These are phyloP conservation scores for Idris sp. DNA, from an alignment of 1,140 invertebrate species.

Conservation along the genomic window DNA sequence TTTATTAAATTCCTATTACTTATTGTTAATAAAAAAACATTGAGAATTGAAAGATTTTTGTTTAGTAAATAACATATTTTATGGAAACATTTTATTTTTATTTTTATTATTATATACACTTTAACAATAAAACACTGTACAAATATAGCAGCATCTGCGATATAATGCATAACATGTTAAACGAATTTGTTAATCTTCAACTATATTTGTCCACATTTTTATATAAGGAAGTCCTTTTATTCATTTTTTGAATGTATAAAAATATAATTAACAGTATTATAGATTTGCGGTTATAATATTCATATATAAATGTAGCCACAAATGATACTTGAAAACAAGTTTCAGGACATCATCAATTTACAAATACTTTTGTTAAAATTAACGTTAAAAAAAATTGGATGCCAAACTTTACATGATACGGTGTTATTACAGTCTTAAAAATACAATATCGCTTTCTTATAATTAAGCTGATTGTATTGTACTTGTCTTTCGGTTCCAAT, in stretches of 20 bases:
- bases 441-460: conserved; percentile 1
- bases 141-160: conserved; percentile 39
- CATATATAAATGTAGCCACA: conserved; percentile 10
- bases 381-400: too few relatives aligned
- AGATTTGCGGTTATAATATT: conserved; percentile 23
- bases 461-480: conserved; percentile 10
- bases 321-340: conserved; percentile 3
- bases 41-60: too few relatives aligned
- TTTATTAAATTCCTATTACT: too few relatives aligned
- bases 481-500: background rate
- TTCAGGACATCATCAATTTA: background rate
- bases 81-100: conserved; percentile 30
- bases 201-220: conserved; percentile 18
- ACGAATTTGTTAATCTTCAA: conserved; percentile 29
- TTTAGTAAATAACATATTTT: too few relatives aligned
- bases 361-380: background rate
- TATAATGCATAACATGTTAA: conserved; percentile 20
- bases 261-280: conserved; percentile 45
- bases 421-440: conserved; percentile 5
- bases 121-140: conserved; percentile 51
- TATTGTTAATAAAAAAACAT: too few relatives aligned
- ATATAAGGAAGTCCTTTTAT: conserved; percentile 30
- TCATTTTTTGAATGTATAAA: conserved; percentile 39
- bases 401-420: background rate
- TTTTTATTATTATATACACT: conserved; percentile 34